phyloP scores from a whole-genome alignment of 2,888 invertebrate species.

The Selenia dentaria region DNA sequence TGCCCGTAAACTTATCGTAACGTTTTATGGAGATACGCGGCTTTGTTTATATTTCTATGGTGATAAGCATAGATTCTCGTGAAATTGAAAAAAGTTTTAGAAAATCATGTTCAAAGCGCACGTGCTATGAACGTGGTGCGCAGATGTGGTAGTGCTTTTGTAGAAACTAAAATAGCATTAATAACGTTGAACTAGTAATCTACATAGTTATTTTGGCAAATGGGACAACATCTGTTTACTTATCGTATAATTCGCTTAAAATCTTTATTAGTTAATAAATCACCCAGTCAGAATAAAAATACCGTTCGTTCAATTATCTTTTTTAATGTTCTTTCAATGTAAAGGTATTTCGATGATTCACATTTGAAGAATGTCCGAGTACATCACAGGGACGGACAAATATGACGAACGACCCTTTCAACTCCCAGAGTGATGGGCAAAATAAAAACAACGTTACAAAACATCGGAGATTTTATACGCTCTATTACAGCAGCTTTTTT shows the following conservation, averaged over 20 bases:
- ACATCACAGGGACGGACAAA: slow-evolving; percentile 20
- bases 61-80: slow-evolving; percentile 54
- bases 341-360: slow-evolving; percentile 33
- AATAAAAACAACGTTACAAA: slow-evolving; percentile 29
- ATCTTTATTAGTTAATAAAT: not conserved
- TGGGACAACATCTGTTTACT: slow-evolving; percentile 18
- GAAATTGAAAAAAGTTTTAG: slow-evolving; percentile 52
- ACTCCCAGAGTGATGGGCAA: slow-evolving; percentile 25
- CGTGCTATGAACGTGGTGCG: slow-evolving; percentile 52
- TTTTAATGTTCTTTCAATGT: slow-evolving; percentile 9
- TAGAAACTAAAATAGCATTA: slow-evolving; percentile 15
- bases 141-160: slow-evolving; percentile 39
- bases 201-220: slow-evolving; percentile 16
- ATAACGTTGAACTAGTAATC: slow-evolving; percentile 17
- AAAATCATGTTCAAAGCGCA: slow-evolving; percentile 46
- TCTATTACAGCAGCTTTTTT: slow-evolving; percentile 23
- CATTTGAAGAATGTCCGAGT: slow-evolving; percentile 27
- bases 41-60: slow-evolving; percentile 75
- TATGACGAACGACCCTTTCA: slow-evolving; percentile 34
- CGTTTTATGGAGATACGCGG: slow-evolving; percentile 44
- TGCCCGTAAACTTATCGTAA: slow-evolving; percentile 43
- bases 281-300: slow-evolving; percentile 11
- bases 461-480: slow-evolving; percentile 22
- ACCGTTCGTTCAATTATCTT: slow-evolving; percentile 1
- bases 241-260: not conserved